phyloP scores from a whole-genome alignment of 2,888 invertebrate genomes.

The Tinea trinotella region DNA sequence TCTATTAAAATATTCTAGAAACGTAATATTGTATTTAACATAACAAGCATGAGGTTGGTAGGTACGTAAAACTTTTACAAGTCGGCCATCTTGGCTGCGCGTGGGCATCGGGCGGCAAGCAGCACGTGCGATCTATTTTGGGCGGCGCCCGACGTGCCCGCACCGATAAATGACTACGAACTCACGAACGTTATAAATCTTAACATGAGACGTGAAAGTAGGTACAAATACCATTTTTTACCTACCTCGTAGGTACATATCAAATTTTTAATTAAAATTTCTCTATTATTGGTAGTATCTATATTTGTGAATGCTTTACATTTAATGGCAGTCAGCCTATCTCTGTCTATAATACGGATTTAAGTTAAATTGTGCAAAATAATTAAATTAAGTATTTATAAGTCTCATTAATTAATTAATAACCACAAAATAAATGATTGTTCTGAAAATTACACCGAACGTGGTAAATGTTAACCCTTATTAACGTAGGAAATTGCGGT shows the following conservation, averaged over 20 bases:
- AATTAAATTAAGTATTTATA: not conserved
- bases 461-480: slow-evolving; percentile 1
- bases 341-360: too few species aligned
- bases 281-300: too few species aligned
- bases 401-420: not conserved
- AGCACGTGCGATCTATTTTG: slow-evolving; percentile 71
- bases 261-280: too few species aligned
- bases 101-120: slow-evolving; percentile 55
- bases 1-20: too few species aligned
- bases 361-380: not conserved
- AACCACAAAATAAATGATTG: not conserved
- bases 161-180: slow-evolving; percentile 27
- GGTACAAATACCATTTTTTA: slow-evolving; percentile 3
- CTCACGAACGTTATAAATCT: not conserved
- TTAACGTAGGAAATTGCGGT: slow-evolving; percentile 1
- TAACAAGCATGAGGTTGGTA: not conserved
- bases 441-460: not conserved
- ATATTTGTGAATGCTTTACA: too few species aligned
- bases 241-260: too few species aligned
- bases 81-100: slow-evolving; percentile 67
- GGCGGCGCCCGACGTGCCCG: slow-evolving; percentile 47
- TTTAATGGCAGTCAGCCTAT: too few species aligned
- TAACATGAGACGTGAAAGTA: slow-evolving; percentile 13
- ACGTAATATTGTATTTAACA: not conserved
- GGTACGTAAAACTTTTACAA: slow-evolving; percentile 36